Percentiles rank a stretch among this genome's conserved stretches.
Evolutionary conservation across 2,113 vertebrate species (phyloP).

Genomic region (Montifringilla adamsi): DNA sequence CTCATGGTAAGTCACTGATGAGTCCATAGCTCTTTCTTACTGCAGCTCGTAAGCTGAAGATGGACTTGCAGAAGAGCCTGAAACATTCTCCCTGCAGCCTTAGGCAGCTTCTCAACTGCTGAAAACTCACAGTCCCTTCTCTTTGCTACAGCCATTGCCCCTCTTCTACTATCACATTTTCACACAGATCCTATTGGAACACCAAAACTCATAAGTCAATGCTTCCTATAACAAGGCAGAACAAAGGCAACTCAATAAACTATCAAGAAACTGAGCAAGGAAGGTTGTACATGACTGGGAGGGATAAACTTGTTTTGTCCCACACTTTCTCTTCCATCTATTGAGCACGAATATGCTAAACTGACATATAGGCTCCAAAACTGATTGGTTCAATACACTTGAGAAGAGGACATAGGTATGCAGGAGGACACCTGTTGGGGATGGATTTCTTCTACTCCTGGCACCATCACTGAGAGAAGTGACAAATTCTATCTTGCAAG

Average conservation of each 20-base stretch:
- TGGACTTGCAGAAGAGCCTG: neutral
- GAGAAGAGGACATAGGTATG: neutral
- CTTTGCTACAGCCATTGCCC: neutral
- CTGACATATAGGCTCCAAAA: neutral
- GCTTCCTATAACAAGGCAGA: neutral
- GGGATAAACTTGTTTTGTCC: neutral
- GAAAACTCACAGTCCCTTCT: neutral
- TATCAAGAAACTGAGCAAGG: neutral
- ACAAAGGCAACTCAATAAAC: neutral
- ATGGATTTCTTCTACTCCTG: neutral
- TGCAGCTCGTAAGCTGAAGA: neutral
- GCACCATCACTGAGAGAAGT: neutral
- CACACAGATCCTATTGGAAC: neutral
- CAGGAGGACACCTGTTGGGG: neutral
- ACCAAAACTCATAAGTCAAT: neutral
- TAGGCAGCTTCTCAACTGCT: neutral
- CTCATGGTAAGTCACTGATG: neutral
- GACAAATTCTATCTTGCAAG: slow-evolving; percentile 32
- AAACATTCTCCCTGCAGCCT: neutral
- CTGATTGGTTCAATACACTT: neutral
- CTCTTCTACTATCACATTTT: neutral
- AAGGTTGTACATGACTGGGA: neutral
- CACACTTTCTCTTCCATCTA: neutral
- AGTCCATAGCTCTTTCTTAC: neutral
- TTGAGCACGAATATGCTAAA: neutral